A percentile compares a stretch with the other conserved stretches of the same genome.
Conservation (phyloP, 2,113 vertebrate species). For the Apistogramma diplotaenia region DNA sequence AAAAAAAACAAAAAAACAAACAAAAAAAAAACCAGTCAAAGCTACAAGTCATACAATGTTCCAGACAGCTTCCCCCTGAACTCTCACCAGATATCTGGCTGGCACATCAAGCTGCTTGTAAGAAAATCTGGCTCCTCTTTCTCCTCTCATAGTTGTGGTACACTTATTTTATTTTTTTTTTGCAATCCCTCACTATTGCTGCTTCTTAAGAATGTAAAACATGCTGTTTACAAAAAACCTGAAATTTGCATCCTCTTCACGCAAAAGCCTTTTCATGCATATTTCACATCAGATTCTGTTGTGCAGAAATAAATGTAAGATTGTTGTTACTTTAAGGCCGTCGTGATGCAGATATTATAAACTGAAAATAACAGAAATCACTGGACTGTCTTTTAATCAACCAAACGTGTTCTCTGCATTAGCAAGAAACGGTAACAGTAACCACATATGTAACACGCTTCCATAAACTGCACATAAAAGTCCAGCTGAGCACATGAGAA, state of each 20-base stretch:
- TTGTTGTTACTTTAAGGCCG: neutral
- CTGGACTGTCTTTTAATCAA: neutral
- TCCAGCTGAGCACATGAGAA: neutral
- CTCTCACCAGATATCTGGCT: conserved; percentile 20
- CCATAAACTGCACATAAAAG: neutral
- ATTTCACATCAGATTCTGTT: neutral
- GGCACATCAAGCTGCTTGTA: conserved; percentile 18
- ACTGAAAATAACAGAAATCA: neutral
- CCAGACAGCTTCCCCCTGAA: conserved; percentile 12
- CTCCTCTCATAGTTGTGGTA: neutral
- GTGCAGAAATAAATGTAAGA: fast-evolving
- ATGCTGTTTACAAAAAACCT: neutral
- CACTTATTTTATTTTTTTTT: neutral
- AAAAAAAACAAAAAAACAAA: neutral
- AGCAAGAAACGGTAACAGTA: neutral
- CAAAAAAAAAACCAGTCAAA: neutral
- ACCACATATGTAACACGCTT: neutral
- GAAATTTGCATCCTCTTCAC: neutral
- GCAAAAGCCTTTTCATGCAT: neutral
- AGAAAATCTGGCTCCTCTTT: neutral
- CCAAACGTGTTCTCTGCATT: neutral
- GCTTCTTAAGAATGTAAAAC: neutral
- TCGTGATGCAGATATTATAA: fast-evolving
- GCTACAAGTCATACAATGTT: neutral
- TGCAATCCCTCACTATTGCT: neutral